Evolutionary conservation across 2,797 vertebrate genomes (phyloP), one percentile per base, ranked within the genome.

Genomic region (Micromesistius poutassou): DNA sequence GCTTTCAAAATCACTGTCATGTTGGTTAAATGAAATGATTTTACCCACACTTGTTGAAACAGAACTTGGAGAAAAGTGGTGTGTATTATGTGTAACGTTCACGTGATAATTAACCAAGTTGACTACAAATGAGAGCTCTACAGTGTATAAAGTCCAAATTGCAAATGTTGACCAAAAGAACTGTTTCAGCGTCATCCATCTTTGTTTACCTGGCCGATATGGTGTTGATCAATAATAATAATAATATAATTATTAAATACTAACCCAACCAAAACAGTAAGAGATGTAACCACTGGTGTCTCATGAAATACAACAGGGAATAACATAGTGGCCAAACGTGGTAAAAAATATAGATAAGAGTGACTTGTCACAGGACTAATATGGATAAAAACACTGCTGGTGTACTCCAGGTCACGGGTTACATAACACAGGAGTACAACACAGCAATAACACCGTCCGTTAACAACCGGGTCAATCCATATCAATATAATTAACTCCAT

Each of bases 401-500:
- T n/a, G 86, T 42, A 5, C 4, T 40, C 38, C 30, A 50, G 74
- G 73, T 79, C 46, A 55, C 72, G 30, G 4, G 78, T 55, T 12
- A 73, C 25, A 76, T 66, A 74, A 73, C 30, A 73, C 4, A 3
- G 55, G 40, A 16, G 40, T 16, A 4, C 22, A 31, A 68, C 71
- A 28, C 10, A 25, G n/a, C 22, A 74, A 68, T 66, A 76, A 55
- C 75, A 72, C 28, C 75, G 0, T 8, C 0, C 14, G 75, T 22
- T 38, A 5, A 70, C 25, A 42, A 71, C 30, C 25, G 33, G 86
- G 89, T 86, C 85, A 77, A 85, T 90, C 84, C 35, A 89, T 88
- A 87, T 38, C 73, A 25, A 71, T n/a, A 55, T 55, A 55, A 22
- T 55, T 55, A 55, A 22, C 46, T 55, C 46, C 46, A 19, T 55